phyloP scores from a whole-genome alignment of 2,113 vertebrate genomes.

The Cranoglanis bouderius region DNA sequence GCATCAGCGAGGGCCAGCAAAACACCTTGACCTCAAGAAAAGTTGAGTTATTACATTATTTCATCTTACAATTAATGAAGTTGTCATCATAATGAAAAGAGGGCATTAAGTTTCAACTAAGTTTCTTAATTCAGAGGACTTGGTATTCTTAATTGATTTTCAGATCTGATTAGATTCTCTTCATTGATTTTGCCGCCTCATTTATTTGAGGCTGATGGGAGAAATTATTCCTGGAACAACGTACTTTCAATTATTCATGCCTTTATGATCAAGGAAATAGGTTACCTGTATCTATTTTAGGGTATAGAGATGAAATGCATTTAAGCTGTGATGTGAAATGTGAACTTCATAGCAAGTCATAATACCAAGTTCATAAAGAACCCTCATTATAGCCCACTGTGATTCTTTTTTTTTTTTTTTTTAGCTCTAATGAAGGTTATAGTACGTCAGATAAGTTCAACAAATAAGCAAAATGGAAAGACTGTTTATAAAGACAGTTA shows the following conservation, averaged over 20 bases:
- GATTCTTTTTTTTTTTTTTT: too few species aligned
- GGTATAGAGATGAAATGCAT: neutral
- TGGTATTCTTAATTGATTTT: slow-evolving; percentile 44
- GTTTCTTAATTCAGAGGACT: slow-evolving; percentile 27
- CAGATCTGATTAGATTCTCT: slow-evolving; percentile 48
- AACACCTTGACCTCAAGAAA: neutral
- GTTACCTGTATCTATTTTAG: slow-evolving; percentile 2
- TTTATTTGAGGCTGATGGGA: slow-evolving; percentile 38
- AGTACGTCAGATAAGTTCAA: neutral
- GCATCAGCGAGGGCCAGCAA: neutral
- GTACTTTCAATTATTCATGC: slow-evolving; percentile 18
- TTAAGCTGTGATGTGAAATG: neutral
- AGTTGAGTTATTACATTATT: neutral
- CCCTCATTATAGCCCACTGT: neutral
- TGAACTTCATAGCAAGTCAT: neutral
- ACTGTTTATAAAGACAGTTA: too few species aligned
- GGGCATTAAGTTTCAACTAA: slow-evolving; percentile 36
- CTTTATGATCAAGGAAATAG: slow-evolving; percentile 2
- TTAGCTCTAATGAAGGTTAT: neutral
- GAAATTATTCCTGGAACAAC: slow-evolving; percentile 29
- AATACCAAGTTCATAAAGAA: neutral
- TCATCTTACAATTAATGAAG: slow-evolving; percentile 13
- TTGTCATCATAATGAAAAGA: slow-evolving; percentile 27
- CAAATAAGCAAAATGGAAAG: too few species aligned
- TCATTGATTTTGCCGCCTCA: slow-evolving; percentile 40